phyloP scores from a whole-genome alignment of 1,140 invertebrate genomes.

The Latrodectus geometricus region DNA sequence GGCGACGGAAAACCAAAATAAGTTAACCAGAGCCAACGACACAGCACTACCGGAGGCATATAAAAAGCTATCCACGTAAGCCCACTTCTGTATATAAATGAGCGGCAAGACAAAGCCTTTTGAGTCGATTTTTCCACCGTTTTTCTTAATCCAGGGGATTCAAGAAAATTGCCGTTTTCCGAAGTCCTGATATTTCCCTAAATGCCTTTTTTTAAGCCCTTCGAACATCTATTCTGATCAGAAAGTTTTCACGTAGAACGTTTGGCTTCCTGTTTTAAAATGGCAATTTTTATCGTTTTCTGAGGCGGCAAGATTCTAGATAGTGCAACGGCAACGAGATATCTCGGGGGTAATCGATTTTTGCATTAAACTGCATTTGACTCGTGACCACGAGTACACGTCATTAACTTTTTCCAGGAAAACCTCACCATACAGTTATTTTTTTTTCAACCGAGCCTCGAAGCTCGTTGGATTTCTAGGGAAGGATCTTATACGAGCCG shows the following conservation, averaged over 20 bases:
- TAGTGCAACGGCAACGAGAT: not conserved
- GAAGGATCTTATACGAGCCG: not conserved
- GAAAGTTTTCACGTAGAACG: constrained; percentile 3
- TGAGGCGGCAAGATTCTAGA: not conserved
- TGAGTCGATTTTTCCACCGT: not conserved
- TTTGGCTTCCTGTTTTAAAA: constrained; percentile 9
- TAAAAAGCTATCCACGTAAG: no score
- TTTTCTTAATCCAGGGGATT: constrained; percentile 21
- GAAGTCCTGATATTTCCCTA: constrained; percentile 14
- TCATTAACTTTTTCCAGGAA: constrained; percentile 43
- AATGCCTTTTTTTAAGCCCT: constrained; percentile 10
- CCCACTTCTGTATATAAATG: not conserved
- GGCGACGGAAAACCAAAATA: no score
- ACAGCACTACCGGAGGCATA: no score
- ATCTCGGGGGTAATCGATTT: constrained; percentile 19
- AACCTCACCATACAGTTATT: not conserved
- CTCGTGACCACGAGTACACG: constrained; percentile 25
- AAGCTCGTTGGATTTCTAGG: not conserved
- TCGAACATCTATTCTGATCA: constrained; percentile 18
- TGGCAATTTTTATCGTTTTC: constrained; percentile 15
- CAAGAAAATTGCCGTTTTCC: constrained; percentile 36
- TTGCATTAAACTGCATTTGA: constrained; percentile 47
- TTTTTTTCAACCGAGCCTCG: not conserved
- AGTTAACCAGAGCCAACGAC: no score
- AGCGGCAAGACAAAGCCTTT: not conserved